phyloP scores from a whole-genome alignment of 2,113 vertebrate genomes.

The Heterochromis multidens region DNA sequence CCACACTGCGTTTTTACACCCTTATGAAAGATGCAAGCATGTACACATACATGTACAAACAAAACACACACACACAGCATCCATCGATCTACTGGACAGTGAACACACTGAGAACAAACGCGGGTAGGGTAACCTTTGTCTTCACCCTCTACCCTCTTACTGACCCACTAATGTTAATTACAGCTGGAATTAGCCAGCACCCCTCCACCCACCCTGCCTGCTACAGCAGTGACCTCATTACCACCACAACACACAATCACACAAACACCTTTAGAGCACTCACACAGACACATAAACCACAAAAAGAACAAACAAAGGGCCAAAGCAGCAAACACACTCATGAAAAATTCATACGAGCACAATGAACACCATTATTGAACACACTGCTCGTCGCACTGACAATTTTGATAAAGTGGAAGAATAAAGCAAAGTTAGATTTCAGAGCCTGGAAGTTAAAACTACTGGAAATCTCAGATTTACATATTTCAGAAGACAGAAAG shows the following conservation, averaged over 20 bases:
- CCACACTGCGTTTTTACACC: conserved; percentile 21
- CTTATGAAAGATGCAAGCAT: not conserved
- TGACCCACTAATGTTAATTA: conserved; percentile 76
- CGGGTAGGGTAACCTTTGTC: conserved; percentile 54
- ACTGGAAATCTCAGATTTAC: conserved; percentile 5
- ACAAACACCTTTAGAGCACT: conserved; percentile 29
- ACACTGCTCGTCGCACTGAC: not conserved
- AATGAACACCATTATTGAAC: conserved; percentile 28
- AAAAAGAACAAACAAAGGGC: conserved; percentile 34
- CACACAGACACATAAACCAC: not conserved
- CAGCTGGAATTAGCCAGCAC: conserved; percentile 68
- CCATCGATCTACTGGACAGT: conserved; percentile 3
- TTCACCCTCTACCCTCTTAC: conserved; percentile 51
- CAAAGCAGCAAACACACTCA: conserved; percentile 48
- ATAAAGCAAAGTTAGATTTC: not conserved
- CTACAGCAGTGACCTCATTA: conserved; percentile 70
- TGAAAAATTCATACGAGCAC: conserved; percentile 51
- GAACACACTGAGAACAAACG: conserved; percentile 2
- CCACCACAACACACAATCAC: conserved; percentile 25
- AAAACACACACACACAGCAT: not conserved
- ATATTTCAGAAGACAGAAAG: not conserved
- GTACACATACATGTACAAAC: not conserved
- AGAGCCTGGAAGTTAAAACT: not conserved
- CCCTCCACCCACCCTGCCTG: conserved; percentile 39
- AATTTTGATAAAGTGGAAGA: not conserved